Evolutionary conservation across 1,140 invertebrate species (phyloP).

Genomic region (Macrotrachela quadricornifera): DNA sequence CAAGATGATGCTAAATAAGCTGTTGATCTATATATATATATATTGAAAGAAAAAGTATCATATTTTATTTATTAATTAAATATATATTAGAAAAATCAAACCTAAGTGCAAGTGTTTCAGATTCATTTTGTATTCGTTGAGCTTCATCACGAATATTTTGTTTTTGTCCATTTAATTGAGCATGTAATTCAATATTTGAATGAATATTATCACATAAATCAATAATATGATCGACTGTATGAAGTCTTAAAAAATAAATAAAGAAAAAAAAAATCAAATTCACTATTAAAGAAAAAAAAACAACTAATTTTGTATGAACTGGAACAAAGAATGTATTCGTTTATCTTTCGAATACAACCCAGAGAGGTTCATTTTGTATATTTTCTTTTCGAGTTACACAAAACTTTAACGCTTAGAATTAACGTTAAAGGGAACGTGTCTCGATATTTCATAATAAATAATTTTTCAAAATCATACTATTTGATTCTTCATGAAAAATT

Average conservation of each 20-base stretch:
- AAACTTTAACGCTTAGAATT: background rate
- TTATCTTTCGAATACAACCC: no score
- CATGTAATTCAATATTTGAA: background rate
- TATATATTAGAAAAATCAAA: slow-evolving; percentile 5
- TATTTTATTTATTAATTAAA: background rate
- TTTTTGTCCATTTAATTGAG: background rate
- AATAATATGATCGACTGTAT: no score
- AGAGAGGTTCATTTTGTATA: background rate
- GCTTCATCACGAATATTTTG: background rate
- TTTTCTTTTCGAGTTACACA: background rate
- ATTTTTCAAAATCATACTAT: no score
- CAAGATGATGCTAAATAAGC: slow-evolving; percentile 59
- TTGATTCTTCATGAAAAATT: no score
- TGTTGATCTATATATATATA: slow-evolving; percentile 41
- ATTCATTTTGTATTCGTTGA: slow-evolving; percentile 2
- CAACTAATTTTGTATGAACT: no score
- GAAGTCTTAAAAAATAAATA: no score
- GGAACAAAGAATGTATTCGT: no score
- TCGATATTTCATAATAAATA: no score
- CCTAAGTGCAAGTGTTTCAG: background rate
- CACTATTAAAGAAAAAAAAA: background rate
- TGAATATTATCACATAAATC: background rate
- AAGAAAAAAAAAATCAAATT: slow-evolving; percentile 1
- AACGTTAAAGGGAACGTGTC: no score
- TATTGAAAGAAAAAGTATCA: slow-evolving; percentile 9